phyloP scores from a whole-genome alignment of 2,888 invertebrate species.

The Periphyllus acericola region DNA sequence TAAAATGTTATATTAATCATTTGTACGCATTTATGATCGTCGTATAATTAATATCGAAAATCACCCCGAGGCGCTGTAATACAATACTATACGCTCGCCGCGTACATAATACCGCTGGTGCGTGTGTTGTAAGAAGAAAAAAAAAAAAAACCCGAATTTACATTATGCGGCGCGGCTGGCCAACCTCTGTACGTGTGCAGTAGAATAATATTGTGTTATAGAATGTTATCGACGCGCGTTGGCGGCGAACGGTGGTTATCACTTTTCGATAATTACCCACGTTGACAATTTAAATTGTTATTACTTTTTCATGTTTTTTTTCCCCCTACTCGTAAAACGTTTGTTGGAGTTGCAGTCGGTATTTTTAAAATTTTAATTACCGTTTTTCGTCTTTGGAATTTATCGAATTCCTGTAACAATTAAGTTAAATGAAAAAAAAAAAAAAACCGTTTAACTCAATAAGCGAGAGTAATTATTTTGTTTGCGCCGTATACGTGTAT shows the following conservation, averaged over 20 bases:
- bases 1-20: slow-evolving; percentile 42
- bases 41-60: slow-evolving; percentile 50
- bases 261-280: slow-evolving; percentile 27
- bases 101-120: no score
- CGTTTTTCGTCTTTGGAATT: background rate
- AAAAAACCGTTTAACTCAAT: background rate
- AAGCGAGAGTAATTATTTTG: no score
- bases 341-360: background rate
- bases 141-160: slow-evolving; percentile 31
- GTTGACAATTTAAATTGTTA: slow-evolving; percentile 19
- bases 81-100: background rate
- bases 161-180: background rate
- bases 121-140: background rate
- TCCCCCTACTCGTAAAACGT: no score
- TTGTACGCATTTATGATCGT: slow-evolving; percentile 39
- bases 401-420: background rate
- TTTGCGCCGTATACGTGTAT: background rate
- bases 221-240: background rate
- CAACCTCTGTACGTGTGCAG: background rate
- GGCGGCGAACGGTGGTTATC: slow-evolving; percentile 2
- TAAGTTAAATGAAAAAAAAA: slow-evolving; percentile 1
- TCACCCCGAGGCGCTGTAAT: slow-evolving; percentile 42
- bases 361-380: background rate
- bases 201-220: background rate
- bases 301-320: background rate